Evolutionary conservation across 2,888 invertebrate species (phyloP), one percentile per base, ranked within the genome.

Genomic region (Frankliniella intonsa): DNA sequence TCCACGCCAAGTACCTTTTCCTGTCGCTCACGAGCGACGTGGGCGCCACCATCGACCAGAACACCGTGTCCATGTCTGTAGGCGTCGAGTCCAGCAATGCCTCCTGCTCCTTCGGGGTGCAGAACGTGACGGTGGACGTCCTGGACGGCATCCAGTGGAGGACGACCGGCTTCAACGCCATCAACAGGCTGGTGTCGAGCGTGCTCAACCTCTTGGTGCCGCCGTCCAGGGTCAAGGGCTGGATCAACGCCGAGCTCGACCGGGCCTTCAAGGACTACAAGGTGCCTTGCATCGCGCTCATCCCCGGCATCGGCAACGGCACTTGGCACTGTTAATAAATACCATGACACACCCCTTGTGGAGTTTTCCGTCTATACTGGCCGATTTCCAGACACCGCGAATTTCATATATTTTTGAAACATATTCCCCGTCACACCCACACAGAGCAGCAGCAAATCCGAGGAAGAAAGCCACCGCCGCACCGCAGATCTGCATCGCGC

Each of bases 81-180:
- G 69, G 69, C 69, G 22, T 69, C 69, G 8, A n/a, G n/a, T 69
- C 19, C 69, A 19, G 10, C n/a, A n/a, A 22, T 1, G 69, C 19
- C 69, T 11, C 11, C 8, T 69, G 69, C 69, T 69, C 19, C 69
- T 3, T 69, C n/a, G 69, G 69, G n/a, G n/a, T 69, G 69, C 69
- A 69, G 69, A n/a, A 22, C 9, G 22, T 69, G 69, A n/a, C 22
- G n/a, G n/a, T 69, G 7, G 69, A 22, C n/a, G 8, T 69, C n/a
- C 69, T 69, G 22, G n/a, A 69, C n/a, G 69, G 69, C 69, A 69
- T 69, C 22, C 69, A 69, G n/a, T 69, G 69, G 69, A 19, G 69
- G n/a, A 69, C 69, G 69, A n/a, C 69, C n/a, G 69, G 69, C 22
- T 69, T 69, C 69, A 22, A n/a, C 69, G 5, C 22, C 69, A 22